Evolutionary conservation across 2,797 vertebrate genomes (phyloP).

Genomic region (Potorous gilbertii): DNA sequence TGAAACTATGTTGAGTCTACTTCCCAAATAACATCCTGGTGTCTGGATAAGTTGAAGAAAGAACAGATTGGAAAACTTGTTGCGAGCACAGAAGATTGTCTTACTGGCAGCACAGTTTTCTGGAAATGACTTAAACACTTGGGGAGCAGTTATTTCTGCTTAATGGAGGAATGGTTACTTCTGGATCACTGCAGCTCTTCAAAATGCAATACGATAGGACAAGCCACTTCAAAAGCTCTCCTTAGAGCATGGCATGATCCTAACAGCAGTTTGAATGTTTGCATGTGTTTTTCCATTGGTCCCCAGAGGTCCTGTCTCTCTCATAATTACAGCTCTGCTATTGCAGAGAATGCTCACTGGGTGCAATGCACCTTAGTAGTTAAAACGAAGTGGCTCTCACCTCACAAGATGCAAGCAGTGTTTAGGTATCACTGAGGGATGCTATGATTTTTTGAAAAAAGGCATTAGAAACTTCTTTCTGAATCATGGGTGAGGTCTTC

Average conservation of each 20-base stretch:
- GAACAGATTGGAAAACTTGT: neutral
- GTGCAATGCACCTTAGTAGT: neutral
- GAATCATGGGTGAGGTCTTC: neutral
- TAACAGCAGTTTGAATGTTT: neutral
- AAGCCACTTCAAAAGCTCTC: neutral
- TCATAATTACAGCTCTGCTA: accelerated
- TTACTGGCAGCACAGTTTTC: neutral
- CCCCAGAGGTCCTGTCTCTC: neutral
- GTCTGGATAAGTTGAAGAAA: neutral
- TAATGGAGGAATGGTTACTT: neutral
- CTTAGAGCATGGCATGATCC: neutral
- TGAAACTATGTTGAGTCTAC: neutral
- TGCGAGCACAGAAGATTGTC: neutral
- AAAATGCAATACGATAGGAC: neutral
- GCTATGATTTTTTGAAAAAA: neutral
- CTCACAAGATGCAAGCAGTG: neutral
- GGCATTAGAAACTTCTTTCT: neutral
- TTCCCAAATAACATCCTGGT: neutral
- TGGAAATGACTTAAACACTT: neutral
- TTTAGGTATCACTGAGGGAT: neutral
- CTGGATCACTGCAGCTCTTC: conserved; percentile 15
- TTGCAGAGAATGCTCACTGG: neutral
- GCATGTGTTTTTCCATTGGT: neutral
- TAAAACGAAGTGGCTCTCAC: neutral
- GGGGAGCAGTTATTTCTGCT: neutral